Evolutionary conservation across 2,113 vertebrate species (phyloP).

Genomic region (Pangasianodon hypophthalmus): DNA sequence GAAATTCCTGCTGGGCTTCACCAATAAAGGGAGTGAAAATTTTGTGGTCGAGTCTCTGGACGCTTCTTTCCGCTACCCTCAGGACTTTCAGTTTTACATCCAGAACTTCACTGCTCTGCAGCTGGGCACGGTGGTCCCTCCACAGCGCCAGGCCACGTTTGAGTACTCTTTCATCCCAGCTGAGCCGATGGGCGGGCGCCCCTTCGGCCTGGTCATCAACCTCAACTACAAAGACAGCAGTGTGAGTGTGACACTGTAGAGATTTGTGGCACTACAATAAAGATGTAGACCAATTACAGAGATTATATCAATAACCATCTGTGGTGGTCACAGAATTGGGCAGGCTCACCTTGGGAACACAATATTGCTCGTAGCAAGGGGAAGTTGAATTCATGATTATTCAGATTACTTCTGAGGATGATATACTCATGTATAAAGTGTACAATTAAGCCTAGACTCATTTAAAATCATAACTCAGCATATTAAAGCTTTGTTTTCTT

Average conservation of each 20-base stretch:
- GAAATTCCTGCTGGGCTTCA: slow-evolving; percentile 96
- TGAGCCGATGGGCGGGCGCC: slow-evolving; percentile 95
- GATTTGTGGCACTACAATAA: neutral
- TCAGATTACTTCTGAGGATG: neutral
- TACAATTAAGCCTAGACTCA: neutral
- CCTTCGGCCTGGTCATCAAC: slow-evolving; percentile 95
- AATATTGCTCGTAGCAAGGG: neutral
- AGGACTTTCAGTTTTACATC: slow-evolving; percentile 98
- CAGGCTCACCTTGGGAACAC: neutral
- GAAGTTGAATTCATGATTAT: neutral
- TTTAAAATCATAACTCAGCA: neutral
- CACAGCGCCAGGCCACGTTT: slow-evolving; percentile 90
- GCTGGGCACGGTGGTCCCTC: slow-evolving; percentile 84
- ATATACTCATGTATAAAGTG: neutral
- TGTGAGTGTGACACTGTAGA: slow-evolving; percentile 68
- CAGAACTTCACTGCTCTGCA: slow-evolving; percentile 98
- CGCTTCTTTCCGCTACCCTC: slow-evolving; percentile 96
- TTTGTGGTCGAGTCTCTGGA: slow-evolving; percentile 93
- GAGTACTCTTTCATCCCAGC: slow-evolving; percentile 99
- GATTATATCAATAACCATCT: neutral
- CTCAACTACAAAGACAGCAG: slow-evolving; percentile 93
- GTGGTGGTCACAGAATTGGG: neutral
- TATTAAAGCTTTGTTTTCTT: neutral
- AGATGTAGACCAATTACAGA: neutral
- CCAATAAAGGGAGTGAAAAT: slow-evolving; percentile 91